A percentile compares a stretch with the other conserved stretches of the same genome.
Evolutionary conservation across 2,888 invertebrate genomes (phyloP).

Genomic region (Petrolisthes cinctipes): DNA sequence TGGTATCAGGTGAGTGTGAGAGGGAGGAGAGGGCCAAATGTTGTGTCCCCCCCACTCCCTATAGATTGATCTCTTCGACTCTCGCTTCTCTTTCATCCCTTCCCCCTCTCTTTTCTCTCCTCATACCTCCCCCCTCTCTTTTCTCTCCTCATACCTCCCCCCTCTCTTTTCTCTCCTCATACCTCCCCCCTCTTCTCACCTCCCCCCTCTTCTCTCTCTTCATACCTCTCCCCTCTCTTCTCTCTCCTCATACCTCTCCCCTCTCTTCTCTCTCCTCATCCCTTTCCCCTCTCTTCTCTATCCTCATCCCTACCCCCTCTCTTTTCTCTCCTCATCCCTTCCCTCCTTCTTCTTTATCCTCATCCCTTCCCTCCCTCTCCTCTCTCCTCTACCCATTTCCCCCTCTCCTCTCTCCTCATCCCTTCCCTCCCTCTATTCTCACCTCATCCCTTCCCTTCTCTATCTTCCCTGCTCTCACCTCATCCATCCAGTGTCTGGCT

Average conservation of each 20-base stretch:
- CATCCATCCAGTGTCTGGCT: no score
- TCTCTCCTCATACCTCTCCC: neutral
- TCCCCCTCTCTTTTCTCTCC: constrained; percentile 1
- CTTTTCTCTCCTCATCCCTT: neutral
- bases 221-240: neutral
- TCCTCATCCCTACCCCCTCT: neutral
- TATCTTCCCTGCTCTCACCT: neutral
- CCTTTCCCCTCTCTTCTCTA: neutral
- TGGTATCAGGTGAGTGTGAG: neutral
- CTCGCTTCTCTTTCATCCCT: neutral
- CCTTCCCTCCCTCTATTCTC: neutral
- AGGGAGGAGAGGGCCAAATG: neutral
- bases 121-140: neutral
- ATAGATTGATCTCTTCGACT: neutral
- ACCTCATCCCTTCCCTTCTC: neutral
- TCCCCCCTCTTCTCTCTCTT: neutral
- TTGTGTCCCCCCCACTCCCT: neutral
- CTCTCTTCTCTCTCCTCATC: neutral
- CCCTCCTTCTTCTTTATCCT: neutral
- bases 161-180: neutral
- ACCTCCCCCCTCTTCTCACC: neutral
- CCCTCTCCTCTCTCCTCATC: neutral
- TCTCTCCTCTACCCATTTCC: neutral
- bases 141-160: neutral
- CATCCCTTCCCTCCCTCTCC: neutral